These are phyloP conservation scores for Phrynocephalus forsythii DNA, from an alignment of 2,797 vertebrate species.

Conservation along the genomic window DNA sequence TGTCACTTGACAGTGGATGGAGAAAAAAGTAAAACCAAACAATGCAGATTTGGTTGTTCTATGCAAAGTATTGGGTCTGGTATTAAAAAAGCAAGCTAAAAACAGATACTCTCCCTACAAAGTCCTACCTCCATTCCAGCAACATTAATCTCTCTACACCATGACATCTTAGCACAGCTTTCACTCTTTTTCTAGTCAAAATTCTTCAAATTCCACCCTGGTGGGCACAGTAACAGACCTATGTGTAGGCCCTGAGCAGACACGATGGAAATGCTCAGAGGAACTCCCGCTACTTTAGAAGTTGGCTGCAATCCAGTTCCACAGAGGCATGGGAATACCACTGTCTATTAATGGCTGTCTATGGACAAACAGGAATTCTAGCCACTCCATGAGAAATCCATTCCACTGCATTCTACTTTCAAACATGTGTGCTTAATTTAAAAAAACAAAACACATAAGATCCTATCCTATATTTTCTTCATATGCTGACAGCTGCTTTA, in stretches of 20 bases:
- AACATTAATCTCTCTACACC: neutral
- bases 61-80: neutral
- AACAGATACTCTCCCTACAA: too few species aligned
- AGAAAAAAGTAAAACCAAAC: neutral
- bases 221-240: neutral
- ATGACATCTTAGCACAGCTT: too few species aligned
- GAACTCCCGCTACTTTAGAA: slow-evolving; percentile 64
- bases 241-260: too few species aligned
- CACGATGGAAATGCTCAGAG: slow-evolving; percentile 20
- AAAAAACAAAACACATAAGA: neutral
- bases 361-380: neutral
- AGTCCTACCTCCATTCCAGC: neutral
- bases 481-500: neutral
- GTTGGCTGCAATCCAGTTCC: neutral
- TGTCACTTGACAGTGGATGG: neutral
- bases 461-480: neutral
- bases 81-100: neutral
- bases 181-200: too few species aligned
- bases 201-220: neutral
- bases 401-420: too few species aligned
- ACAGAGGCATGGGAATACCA: neutral
- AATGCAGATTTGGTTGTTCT: neutral
- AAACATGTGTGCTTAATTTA: neutral
- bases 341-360: neutral
- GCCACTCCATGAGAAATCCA: neutral